Conservation (phyloP, 2,797 vertebrate genomes). For the Melanotaenia maccullochi region DNA sequence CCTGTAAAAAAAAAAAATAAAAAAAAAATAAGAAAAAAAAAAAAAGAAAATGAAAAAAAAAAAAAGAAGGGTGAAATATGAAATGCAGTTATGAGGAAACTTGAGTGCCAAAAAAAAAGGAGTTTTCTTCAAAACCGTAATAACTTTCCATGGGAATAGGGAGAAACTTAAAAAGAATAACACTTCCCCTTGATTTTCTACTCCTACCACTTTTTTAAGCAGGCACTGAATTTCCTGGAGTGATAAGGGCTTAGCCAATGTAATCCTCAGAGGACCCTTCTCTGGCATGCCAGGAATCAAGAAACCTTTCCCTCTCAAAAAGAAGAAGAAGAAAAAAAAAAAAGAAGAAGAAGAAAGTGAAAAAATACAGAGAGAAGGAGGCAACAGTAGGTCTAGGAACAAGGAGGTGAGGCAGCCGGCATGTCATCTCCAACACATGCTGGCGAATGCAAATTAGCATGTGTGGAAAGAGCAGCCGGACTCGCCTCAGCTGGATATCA, state of each 20-base stretch:
- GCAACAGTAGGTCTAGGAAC: slow-evolving; percentile 65
- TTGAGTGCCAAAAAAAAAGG: slow-evolving; percentile 77
- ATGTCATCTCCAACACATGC: slow-evolving; percentile 67
- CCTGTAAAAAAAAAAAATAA: slow-evolving; percentile 55
- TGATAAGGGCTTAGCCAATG: slow-evolving; percentile 87
- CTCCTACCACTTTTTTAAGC: slow-evolving; percentile 82
- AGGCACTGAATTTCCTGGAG: slow-evolving; percentile 86
- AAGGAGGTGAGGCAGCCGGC: slow-evolving; percentile 59
- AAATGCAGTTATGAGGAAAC: slow-evolving; percentile 78
- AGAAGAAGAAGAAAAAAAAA: slow-evolving; percentile 39
- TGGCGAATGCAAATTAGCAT: slow-evolving; percentile 76
- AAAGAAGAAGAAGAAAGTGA: slow-evolving; percentile 22
- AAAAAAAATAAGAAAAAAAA: slow-evolving; percentile 56
- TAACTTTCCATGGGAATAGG: slow-evolving; percentile 82
- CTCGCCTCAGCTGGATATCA: slow-evolving; percentile 76
- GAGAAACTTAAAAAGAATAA: slow-evolving; percentile 84
- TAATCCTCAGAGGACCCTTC: slow-evolving; percentile 84
- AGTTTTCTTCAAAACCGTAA: slow-evolving; percentile 81
- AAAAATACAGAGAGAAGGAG: slow-evolving; percentile 54
- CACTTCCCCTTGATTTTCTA: slow-evolving; percentile 81
- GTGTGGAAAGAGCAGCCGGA: slow-evolving; percentile 76
- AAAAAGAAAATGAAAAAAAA: slow-evolving; percentile 51
- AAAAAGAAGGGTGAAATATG: slow-evolving; percentile 70
- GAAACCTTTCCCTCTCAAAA: slow-evolving; percentile 72
- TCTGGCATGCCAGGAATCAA: slow-evolving; percentile 82